These are phyloP conservation scores for Leptinotarsa defecta DNA, from an alignment of 1,140 invertebrate genomes.

Conservation along the genomic window DNA sequence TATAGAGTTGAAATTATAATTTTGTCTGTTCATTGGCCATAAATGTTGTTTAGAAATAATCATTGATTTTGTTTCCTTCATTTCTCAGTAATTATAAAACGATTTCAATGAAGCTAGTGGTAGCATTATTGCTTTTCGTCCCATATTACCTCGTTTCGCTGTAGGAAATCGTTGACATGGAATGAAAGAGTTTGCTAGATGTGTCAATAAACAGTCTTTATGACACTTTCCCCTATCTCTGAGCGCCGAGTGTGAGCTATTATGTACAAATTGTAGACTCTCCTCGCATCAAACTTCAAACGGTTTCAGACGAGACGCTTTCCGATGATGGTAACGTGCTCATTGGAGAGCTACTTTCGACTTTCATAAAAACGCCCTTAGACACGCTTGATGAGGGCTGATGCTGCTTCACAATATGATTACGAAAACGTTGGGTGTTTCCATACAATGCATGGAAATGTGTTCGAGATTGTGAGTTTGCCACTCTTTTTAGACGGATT, in stretches of 20 bases:
- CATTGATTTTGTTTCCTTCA: too few relatives aligned
- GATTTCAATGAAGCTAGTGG: too few relatives aligned
- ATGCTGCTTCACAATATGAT: background rate
- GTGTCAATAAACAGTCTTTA: conserved; percentile 32
- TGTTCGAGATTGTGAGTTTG: too few relatives aligned
- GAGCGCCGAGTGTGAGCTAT: conserved; percentile 29
- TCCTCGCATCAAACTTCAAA: conserved; percentile 19
- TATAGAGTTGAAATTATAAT: too few relatives aligned
- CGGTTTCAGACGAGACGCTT: conserved; percentile 4
- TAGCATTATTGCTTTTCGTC: background rate
- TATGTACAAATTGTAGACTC: conserved; percentile 34
- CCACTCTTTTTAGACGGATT: too few relatives aligned
- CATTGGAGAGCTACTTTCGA: conserved; percentile 5
- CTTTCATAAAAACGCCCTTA: background rate
- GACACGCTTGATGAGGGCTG: conserved; percentile 1
- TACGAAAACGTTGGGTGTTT: background rate
- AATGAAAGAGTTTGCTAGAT: conserved; percentile 1
- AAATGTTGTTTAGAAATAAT: too few relatives aligned
- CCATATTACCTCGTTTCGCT: background rate
- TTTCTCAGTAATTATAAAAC: too few relatives aligned
- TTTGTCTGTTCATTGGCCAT: too few relatives aligned
- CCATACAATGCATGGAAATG: too few relatives aligned
- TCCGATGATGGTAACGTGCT: background rate
- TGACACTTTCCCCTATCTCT: conserved; percentile 32
- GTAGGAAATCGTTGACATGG: background rate